Evolutionary conservation across 2,888 invertebrate genomes (phyloP), one percentile per base, ranked within the genome.

Genomic region (Rhabditophanes sp.): DNA sequence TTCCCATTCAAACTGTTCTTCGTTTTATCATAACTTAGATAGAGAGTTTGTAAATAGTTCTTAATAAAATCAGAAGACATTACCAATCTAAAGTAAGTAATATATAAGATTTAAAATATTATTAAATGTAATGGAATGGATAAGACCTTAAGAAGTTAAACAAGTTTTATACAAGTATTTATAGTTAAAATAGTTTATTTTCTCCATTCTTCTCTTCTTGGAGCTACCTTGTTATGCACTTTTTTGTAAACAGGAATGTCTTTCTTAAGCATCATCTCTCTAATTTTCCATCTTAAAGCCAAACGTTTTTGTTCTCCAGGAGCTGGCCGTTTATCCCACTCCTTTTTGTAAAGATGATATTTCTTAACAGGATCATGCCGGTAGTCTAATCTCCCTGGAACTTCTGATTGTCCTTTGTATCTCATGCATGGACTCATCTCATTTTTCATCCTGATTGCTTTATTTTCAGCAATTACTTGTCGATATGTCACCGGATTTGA

Each of bases 201-300:
- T 15, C 9, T 24, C 30, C 22, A 20, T 22, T 15, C 17, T 30
- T 30, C 30, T 20, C 24, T 17, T 30, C 30, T 7, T 14, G 30
- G 24, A 24, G 30, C 30, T n/a, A n/a, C n/a, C n/a, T 9, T 9
- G 3, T 8, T 15, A 15, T n/a, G 9, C 16, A 17, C 21, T 11
- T 20, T 20, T 24, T 30, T 30, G 20, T 23, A 30, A 2, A 30
- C 35, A 12, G 50, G 50, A 8, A 45, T 27, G 28, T 50, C 52
- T 25, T 44, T 41, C 12, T 46, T 38, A 16, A 51, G 35, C 50
- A 57, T 50, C 29, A 39, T 45, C 22, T 54, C 53, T 2, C 60
- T 49, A n/a, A 62, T 50, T 37, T 51, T 49, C 62, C 62, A 62
- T 7, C 59, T 39, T 20, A 59, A 38, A 2, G 47, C 45, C 9